Percentiles rank a stretch among this genome's conserved stretches.
Conservation (phyloP, 2,888 invertebrate genomes). For the Drosophila nr. perissopoda region DNA sequence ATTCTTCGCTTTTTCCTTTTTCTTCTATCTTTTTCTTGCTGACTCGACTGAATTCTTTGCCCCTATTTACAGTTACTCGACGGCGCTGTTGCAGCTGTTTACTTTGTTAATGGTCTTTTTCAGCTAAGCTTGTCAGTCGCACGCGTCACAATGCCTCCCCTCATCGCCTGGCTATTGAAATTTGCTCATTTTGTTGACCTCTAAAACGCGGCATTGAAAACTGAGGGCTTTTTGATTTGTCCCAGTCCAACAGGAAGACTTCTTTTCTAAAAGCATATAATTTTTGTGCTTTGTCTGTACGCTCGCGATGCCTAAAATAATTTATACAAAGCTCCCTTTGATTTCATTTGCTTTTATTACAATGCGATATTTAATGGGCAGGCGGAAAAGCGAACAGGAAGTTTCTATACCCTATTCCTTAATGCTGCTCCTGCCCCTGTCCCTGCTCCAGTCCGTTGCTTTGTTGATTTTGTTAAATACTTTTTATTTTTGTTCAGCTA, state of each 20-base stretch:
- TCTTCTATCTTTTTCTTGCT: slow-evolving; percentile 49
- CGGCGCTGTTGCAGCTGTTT: slow-evolving; percentile 73
- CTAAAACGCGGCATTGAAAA: slow-evolving; percentile 66
- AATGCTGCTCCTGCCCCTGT: not conserved
- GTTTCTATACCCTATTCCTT: slow-evolving; percentile 8
- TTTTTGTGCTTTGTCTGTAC: slow-evolving; percentile 38
- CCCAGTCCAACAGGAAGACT: slow-evolving; percentile 24
- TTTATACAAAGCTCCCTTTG: slow-evolving; percentile 69
- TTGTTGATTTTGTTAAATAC: slow-evolving; percentile 75
- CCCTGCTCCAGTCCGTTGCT: slow-evolving; percentile 8
- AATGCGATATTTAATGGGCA: slow-evolving; percentile 55
- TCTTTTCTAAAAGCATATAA: slow-evolving; percentile 8
- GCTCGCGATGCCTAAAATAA: slow-evolving; percentile 68
- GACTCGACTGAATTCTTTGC: slow-evolving; percentile 58
- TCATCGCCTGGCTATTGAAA: slow-evolving; percentile 48
- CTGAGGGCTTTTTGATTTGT: slow-evolving; percentile 68
- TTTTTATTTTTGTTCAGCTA: slow-evolving; percentile 44
- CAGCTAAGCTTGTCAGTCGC: slow-evolving; percentile 75
- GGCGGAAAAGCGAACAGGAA: slow-evolving; percentile 13
- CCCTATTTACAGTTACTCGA: slow-evolving; percentile 51
- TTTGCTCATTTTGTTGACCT: slow-evolving; percentile 74
- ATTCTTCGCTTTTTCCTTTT: slow-evolving; percentile 42
- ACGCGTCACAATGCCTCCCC: slow-evolving; percentile 38
- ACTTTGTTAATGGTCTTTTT: slow-evolving; percentile 81
- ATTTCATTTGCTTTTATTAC: slow-evolving; percentile 72